Conservation (phyloP, 2,113 vertebrate species). For the Coptodon bakossiorum region DNA sequence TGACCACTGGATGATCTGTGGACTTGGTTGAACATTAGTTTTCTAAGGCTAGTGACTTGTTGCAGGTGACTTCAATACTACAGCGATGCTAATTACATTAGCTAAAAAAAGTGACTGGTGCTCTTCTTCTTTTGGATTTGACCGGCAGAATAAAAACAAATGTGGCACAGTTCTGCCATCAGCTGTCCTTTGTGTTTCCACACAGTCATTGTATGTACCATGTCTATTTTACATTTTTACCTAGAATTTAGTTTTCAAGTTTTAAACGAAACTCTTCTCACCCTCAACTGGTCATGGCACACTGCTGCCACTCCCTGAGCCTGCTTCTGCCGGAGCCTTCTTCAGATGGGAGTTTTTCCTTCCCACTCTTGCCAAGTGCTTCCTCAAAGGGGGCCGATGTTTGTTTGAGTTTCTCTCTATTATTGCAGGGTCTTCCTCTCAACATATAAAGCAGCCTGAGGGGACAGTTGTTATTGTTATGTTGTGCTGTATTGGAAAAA, state of each 20-base stretch:
- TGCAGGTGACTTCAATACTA: background rate
- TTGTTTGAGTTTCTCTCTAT: background rate
- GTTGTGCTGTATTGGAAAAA: background rate
- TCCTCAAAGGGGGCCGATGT: background rate
- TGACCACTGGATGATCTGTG: background rate
- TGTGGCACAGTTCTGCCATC: background rate
- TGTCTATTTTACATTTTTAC: background rate
- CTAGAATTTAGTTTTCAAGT: background rate
- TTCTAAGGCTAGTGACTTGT: background rate
- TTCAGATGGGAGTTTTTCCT: background rate
- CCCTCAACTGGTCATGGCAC: background rate
- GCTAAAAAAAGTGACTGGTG: background rate
- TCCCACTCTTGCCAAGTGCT: background rate
- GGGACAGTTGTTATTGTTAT: background rate
- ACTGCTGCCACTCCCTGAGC: background rate
- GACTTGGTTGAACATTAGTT: background rate
- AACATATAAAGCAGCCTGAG: background rate
- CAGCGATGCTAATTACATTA: background rate
- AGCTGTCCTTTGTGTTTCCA: background rate
- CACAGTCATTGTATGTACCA: rapidly evolving
- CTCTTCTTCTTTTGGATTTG: background rate
- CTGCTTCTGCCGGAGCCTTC: background rate
- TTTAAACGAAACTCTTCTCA: background rate
- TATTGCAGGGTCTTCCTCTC: background rate
- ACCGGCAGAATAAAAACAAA: background rate